Base-by-base conservation (phyloP, 2,888 invertebrate genomes). In the Leptarthrus brevirostris region DNA sequence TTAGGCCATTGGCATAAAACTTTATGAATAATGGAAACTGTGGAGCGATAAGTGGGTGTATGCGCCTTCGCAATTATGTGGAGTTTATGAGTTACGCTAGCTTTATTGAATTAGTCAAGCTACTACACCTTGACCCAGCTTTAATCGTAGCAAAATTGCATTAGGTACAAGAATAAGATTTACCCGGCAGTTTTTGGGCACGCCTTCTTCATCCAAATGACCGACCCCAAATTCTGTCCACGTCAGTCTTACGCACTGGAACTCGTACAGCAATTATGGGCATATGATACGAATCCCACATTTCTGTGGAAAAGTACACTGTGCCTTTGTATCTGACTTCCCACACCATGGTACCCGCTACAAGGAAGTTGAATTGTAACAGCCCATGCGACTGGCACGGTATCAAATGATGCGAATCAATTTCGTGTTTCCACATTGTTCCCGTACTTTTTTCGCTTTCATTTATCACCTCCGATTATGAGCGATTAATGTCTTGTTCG, bases 391-490 rank as follows among this genome's bases (percentile, higher is more conserved):
- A 61, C 20, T 16, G 22, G 22, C 34, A 18, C 36, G 61, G 16
- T 61, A 61, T 61, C 61, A 61, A 36, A 61, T 61, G 61, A 36
- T 61, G 61, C 36, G 20, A 61, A 61, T 61, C 36, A 61, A 36
- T 61, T 40, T 61, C 36, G 36, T 20, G 56, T 20, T 14, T 18
- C 40, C 20, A 16, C 26, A 56, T 56, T 56, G 56, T 56, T 26
- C 61, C 61, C 61, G 20, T 24, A 36, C 10, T 56, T 56, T 30
- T 56, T 56, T 56, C 56, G 30, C 56, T 56, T 56, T 56, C 56
- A 56, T 56, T 56, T 30, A 56, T 56, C 30, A 14, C 34, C 40
- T 61, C 36, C 4, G 40, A 36, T 40, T 36, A 1, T 30, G n/a
- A 30, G 1, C 4, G 30, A 30, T 30, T 30, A 8, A 47, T n/a